Evolutionary conservation across 2,888 invertebrate species (phyloP).

Genomic region (Podotricha telesiphe): DNA sequence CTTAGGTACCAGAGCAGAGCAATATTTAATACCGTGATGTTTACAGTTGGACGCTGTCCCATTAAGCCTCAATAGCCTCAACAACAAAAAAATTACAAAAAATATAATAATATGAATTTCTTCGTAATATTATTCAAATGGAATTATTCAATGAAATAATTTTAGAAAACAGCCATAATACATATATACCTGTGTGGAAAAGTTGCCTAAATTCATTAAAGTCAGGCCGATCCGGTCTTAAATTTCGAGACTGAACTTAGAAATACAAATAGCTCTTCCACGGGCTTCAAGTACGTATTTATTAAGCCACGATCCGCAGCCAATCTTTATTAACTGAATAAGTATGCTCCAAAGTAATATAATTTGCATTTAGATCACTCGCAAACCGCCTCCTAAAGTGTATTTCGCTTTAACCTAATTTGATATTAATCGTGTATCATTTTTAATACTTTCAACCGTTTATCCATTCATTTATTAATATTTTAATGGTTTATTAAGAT

Average conservation of each 20-base stretch:
- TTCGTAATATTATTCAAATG: no score
- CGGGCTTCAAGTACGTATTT: constrained; percentile 32
- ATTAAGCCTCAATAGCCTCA: no score
- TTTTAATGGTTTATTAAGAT: background rate
- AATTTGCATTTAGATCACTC: constrained; percentile 44
- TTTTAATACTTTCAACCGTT: background rate
- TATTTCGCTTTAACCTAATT: constrained; percentile 35
- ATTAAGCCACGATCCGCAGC: constrained; percentile 28
- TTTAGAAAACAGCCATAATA: no score
- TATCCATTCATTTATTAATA: background rate
- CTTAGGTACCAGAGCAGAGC: no score
- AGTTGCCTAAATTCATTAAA: no score
- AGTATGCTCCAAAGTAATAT: constrained; percentile 40
- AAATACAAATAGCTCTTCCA: constrained; percentile 1
- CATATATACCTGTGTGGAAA: no score
- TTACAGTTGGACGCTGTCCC: no score
- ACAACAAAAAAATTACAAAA: no score
- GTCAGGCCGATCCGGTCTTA: background rate
- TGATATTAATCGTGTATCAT: constrained; percentile 27
- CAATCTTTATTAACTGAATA: constrained; percentile 42
- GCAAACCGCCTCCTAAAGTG: constrained; percentile 36
- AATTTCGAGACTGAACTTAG: background rate
- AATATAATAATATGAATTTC: no score
- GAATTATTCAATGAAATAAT: no score
- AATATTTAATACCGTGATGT: no score